Conservation (phyloP, 2,888 invertebrate genomes). For the Sinodicranocentrus sp. region DNA sequence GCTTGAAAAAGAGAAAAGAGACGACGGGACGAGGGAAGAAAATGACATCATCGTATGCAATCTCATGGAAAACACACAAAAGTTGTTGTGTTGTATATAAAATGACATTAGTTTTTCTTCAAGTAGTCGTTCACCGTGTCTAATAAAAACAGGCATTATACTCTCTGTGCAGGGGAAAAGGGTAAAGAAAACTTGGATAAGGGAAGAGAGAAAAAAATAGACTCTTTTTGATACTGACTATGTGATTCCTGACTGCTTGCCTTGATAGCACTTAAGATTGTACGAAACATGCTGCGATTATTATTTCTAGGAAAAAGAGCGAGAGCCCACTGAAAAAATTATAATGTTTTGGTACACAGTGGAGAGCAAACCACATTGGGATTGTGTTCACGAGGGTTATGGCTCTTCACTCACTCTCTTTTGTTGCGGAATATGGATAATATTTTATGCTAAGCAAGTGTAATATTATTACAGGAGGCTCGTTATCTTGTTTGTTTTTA, state of each 20-base stretch:
- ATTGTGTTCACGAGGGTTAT: too few relatives aligned
- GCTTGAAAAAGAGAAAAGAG: neutral
- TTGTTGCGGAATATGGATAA: neutral
- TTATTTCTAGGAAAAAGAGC: slow-evolving; percentile 16
- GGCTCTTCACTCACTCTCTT: too few relatives aligned
- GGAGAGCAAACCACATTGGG: too few relatives aligned
- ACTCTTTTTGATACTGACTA: too few relatives aligned
- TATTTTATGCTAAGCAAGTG: too few relatives aligned
- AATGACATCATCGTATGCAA: slow-evolving; percentile 62
- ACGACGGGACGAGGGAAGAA: slow-evolving; percentile 9
- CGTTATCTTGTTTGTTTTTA: too few relatives aligned
- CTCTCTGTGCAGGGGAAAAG: neutral
- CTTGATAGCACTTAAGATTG: slow-evolving; percentile 47
- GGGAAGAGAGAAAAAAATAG: slow-evolving; percentile 14
- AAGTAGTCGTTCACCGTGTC: slow-evolving; percentile 27
- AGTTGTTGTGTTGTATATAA: slow-evolving; percentile 17
- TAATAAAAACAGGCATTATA: slow-evolving; percentile 35
- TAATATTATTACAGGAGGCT: too few relatives aligned
- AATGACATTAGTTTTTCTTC: slow-evolving; percentile 28
- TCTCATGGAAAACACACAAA: slow-evolving; percentile 40
- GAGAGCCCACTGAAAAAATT: neutral
- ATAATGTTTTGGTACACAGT: too few relatives aligned
- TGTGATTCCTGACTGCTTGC: slow-evolving; percentile 6
- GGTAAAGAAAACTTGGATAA: neutral
- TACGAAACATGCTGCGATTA: slow-evolving; percentile 44